Base-by-base conservation (phyloP, 2,113 vertebrate species). In the Campylorhamphus procurvoides region DNA sequence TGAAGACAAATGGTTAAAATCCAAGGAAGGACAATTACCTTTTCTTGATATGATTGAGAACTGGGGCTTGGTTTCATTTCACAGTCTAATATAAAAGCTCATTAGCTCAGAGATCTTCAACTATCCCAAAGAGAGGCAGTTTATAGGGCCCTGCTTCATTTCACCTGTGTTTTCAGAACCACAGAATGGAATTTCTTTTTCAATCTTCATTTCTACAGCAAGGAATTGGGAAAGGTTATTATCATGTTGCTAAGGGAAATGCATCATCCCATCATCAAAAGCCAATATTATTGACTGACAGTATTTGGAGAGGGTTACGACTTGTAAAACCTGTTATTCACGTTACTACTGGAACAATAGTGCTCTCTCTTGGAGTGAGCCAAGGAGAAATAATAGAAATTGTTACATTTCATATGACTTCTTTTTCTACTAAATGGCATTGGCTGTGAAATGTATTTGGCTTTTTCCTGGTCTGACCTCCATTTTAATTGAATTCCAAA, bases 241-340 rank as follows among this genome's bases (percentile, higher is more conserved):
- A 96, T n/a, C 64, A 77, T 53, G 85, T 37, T 87, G 88, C 90
- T 89, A 75, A 86, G 77, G 93, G 93, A 91, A 97, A 96, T 94
- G 74, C 56, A 91, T 86, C 80, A 93, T 91, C 42, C 81, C 64
- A 74, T 91, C 84, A 96, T 93, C 81, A 93, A 94, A 97, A 94
- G 58, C 71, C 89, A 94, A 35, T 96, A 94, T 73, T 93, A 81
- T 20, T 93, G 76, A 85, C 67, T 96, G 97, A 94, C 85, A 95
- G 78, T 42, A 87, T 71, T 93, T 46, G 9, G 83, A 97, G 78
- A 85, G 64, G 83, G 76, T 90, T 95, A 94, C 52, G 84, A 58
- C 67, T 91, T 94, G 87, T 90, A 95, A 96, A 95, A 84, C 52
- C 90, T 91, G 63, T 66, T 73, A 67, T 49, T 91, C 88, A 73